A percentile compares a stretch with the other conserved stretches of the same genome.
These are phyloP conservation scores for Mormoops blainvillei DNA, from an alignment of 2,113 vertebrate species.

Conservation along the genomic window DNA sequence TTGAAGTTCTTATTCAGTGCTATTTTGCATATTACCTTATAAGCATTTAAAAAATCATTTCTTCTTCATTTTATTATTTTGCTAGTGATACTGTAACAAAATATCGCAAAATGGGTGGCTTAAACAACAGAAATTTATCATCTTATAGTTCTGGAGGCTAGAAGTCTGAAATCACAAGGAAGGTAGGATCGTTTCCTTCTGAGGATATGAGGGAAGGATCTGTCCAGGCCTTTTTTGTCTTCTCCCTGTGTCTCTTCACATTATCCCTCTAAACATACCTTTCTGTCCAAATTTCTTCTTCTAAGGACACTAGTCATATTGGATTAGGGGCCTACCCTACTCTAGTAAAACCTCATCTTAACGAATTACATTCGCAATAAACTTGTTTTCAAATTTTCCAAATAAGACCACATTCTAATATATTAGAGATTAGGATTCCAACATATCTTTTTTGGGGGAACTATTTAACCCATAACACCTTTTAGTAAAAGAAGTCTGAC, in stretches of 20 bases:
- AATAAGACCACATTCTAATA: not conserved
- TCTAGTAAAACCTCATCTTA: not conserved
- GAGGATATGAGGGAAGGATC: not conserved
- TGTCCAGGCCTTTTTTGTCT: not conserved
- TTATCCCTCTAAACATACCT: not conserved
- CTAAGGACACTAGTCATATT: not conserved
- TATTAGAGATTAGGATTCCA: not conserved
- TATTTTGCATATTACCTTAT: not conserved
- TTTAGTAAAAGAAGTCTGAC: not conserved
- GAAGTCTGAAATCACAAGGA: not conserved
- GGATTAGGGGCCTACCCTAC: not conserved
- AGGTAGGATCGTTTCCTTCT: not conserved
- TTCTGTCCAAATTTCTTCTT: not conserved
- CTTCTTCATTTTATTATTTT: not conserved
- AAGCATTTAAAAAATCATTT: not conserved
- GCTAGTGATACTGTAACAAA: not conserved
- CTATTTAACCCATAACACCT: not conserved
- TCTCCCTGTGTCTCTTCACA: not conserved
- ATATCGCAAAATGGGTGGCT: not conserved
- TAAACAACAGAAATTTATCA: not conserved
- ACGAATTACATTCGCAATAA: not conserved
- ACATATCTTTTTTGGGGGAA: not conserved
- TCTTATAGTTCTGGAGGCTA: not conserved
- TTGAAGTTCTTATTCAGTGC: not conserved
- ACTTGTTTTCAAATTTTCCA: not conserved